Conservation (phyloP, 2,797 vertebrate genomes). For the Spheniscus humboldti region DNA sequence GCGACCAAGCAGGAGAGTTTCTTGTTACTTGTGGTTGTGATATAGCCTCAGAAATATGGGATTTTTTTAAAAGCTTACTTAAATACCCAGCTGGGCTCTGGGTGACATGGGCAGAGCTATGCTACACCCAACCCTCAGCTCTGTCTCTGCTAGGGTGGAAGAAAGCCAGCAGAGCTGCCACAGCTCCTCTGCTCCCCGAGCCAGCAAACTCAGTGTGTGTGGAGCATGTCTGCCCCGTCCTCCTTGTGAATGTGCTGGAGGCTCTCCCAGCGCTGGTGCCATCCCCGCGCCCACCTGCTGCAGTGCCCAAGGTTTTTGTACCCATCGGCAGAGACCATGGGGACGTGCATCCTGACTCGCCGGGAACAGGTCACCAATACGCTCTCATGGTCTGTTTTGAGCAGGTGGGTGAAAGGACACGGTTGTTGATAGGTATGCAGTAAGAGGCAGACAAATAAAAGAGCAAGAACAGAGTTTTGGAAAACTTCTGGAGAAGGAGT, state of each 20-base stretch:
- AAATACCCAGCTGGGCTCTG: neutral
- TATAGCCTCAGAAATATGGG: neutral
- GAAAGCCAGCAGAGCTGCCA: neutral
- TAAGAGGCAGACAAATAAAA: neutral
- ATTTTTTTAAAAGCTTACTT: neutral
- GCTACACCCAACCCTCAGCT: neutral
- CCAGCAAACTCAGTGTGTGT: neutral
- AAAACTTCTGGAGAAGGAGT: neutral
- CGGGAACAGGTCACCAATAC: neutral
- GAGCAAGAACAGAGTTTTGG: neutral
- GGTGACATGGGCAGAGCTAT: neutral
- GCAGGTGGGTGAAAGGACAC: neutral
- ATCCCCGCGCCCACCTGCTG: neutral
- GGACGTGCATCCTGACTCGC: rapidly evolving
- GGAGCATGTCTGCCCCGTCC: neutral
- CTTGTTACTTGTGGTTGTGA: neutral
- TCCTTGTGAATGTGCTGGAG: neutral
- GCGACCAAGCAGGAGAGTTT: neutral
- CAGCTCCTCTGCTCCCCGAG: neutral
- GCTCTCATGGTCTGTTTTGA: neutral
- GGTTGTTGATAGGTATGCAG: rapidly evolving
- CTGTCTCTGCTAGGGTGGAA: neutral
- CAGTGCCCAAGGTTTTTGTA: neutral
- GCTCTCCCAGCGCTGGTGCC: neutral
- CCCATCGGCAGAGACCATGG: neutral